Percentiles rank a stretch among this genome's conserved stretches.
phyloP scores from a whole-genome alignment of 30 jellyfish, hydroid and myxozoan species.

The Pelagia noctiluca region DNA sequence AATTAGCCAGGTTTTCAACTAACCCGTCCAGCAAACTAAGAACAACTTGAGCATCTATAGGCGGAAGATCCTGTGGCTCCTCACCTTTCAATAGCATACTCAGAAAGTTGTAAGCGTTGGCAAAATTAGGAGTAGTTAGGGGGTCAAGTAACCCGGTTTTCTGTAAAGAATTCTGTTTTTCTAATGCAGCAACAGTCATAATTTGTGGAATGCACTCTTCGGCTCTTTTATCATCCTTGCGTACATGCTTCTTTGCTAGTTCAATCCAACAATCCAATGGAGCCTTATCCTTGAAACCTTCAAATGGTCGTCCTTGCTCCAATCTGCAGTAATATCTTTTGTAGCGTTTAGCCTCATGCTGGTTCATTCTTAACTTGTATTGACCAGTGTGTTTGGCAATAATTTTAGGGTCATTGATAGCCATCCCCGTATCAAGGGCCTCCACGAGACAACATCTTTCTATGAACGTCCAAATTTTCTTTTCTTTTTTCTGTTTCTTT shows the following conservation, averaged over 20 bases:
- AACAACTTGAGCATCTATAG: slow-evolving; percentile 73
- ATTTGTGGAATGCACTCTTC: slow-evolving; percentile 80
- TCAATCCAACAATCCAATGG: slow-evolving; percentile 84
- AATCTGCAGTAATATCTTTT: slow-evolving; percentile 33
- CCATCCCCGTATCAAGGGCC: slow-evolving; percentile 28
- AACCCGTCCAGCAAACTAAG: slow-evolving; percentile 65
- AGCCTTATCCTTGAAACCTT: slow-evolving; percentile 65
- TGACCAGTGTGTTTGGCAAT: neutral
- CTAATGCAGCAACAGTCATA: slow-evolving; percentile 87
- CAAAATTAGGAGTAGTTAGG: slow-evolving; percentile 32
- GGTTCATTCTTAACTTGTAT: neutral
- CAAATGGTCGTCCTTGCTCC: slow-evolving; percentile 58
- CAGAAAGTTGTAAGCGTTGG: slow-evolving; percentile 68
- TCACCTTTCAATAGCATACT: slow-evolving; percentile 67
- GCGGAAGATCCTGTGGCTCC: slow-evolving; percentile 65
- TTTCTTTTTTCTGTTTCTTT: neutral
- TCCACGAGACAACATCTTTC: slow-evolving; percentile 57
- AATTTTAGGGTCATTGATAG: neutral
- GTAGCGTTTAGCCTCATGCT: slow-evolving; percentile 41
- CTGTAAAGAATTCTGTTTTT: slow-evolving; percentile 17
- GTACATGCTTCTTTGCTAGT: slow-evolving; percentile 41
- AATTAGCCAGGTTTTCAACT: slow-evolving; percentile 56
- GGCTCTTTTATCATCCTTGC: slow-evolving; percentile 63
- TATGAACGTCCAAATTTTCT: slow-evolving; percentile 41
- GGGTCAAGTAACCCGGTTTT: slow-evolving; percentile 1